These are phyloP conservation scores for Plotosus lineatus DNA, from an alignment of 2,113 vertebrate species.

Conservation along the genomic window DNA sequence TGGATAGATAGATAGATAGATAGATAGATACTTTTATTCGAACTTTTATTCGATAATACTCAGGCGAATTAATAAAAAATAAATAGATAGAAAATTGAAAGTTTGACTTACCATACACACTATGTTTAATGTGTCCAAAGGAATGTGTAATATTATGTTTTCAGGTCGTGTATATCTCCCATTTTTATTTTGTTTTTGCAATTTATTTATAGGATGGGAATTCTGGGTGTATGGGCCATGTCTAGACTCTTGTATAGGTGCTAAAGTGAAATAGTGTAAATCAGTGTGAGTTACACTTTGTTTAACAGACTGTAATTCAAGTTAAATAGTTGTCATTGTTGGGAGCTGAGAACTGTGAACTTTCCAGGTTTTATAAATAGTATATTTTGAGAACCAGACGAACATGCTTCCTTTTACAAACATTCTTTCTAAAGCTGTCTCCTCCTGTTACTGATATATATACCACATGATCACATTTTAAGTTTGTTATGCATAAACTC, in stretches of 20 bases:
- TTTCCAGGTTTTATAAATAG: conserved; percentile 50
- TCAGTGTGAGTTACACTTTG: conserved; percentile 52
- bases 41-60: conserved; percentile 32
- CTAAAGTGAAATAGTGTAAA: conserved; percentile 65
- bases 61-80: conserved; percentile 36
- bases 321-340: conserved; percentile 54
- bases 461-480: background rate
- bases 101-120: conserved; percentile 56
- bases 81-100: background rate
- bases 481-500: too few relatives aligned
- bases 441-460: conserved; percentile 44
- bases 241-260: conserved; percentile 61
- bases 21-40: too few relatives aligned
- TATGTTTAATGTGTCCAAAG: conserved; percentile 53
- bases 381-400: conserved; percentile 48
- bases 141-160: conserved; percentile 63
- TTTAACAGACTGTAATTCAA: conserved; percentile 51
- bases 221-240: conserved; percentile 44
- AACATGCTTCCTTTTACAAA: conserved; percentile 54
- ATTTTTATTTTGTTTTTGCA: conserved; percentile 33
- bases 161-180: conserved; percentile 49
- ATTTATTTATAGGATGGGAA: conserved; percentile 41
- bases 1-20: too few relatives aligned
- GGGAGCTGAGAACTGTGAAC: conserved; percentile 40
- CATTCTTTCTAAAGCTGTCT: conserved; percentile 46